A percentile compares a stretch with the other conserved stretches of the same genome.
Conservation (phyloP, 2,888 invertebrate species). For the Troides oblongomaculatus region DNA sequence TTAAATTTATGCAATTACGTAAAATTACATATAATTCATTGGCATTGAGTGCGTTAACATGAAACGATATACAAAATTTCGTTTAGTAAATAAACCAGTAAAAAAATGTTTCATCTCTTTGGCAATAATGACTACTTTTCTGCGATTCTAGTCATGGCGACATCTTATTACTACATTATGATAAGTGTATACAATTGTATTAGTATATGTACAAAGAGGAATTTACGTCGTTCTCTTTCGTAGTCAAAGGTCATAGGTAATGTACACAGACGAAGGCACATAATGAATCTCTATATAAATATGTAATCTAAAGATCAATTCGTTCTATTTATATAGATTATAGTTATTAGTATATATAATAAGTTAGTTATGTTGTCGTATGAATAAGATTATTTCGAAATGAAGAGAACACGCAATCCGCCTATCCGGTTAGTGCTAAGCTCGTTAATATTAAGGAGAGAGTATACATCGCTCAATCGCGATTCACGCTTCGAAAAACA, state of each 20-base stretch:
- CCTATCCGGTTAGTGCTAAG: no score
- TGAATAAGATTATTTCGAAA: no score
- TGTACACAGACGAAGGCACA: not conserved
- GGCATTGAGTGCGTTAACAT: not conserved
- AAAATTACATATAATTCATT: not conserved
- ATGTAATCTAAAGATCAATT: not conserved
- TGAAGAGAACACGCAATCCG: no score
- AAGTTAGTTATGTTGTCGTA: no score
- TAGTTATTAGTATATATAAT: no score
- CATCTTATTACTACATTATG: not conserved
- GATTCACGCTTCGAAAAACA: no score
- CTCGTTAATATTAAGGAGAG: no score
- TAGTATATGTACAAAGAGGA: not conserved
- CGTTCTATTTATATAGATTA: not conserved
- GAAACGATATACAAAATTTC: not conserved
- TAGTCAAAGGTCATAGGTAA: conserved; percentile 4
- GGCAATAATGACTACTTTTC: not conserved
- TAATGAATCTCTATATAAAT: not conserved
- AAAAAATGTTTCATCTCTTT: not conserved
- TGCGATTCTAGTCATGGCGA: not conserved
- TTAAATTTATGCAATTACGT: not conserved
- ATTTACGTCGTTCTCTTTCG: not conserved
- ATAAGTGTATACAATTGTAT: not conserved
- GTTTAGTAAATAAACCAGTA: not conserved
- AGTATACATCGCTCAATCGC: no score